Evolutionary conservation across 2,888 invertebrate species (phyloP).

Genomic region (Mystacides longicornis): DNA sequence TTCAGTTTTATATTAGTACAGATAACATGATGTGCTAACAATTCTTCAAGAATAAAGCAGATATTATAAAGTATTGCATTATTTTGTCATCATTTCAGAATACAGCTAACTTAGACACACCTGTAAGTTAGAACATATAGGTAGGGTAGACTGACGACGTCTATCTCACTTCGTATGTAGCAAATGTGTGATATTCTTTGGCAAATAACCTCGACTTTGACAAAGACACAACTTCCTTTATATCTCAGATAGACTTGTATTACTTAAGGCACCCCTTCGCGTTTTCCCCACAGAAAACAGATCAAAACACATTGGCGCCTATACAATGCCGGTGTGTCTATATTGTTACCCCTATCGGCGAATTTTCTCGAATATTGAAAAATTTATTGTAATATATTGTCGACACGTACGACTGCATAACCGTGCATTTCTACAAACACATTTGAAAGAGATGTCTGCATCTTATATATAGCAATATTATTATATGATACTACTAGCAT

Average conservation of each 20-base stretch:
- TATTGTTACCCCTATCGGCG: constrained; percentile 6
- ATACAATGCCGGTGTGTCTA: too few species aligned
- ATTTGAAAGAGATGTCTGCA: not conserved
- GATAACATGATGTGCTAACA: too few species aligned
- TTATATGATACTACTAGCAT: too few species aligned
- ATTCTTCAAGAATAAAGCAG: too few species aligned
- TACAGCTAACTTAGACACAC: too few species aligned
- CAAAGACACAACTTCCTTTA: constrained; percentile 15
- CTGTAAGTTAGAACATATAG: too few species aligned
- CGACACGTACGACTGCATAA: constrained; percentile 6
- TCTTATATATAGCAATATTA: too few species aligned
- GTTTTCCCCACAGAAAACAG: constrained; percentile 1
- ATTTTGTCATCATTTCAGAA: too few species aligned
- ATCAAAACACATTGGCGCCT: constrained; percentile 18
- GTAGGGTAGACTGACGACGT: not conserved
- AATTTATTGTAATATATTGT: constrained; percentile 10
- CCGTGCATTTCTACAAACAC: not conserved
- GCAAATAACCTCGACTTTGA: constrained; percentile 8
- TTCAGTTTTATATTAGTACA: too few species aligned
- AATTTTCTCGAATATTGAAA: constrained; percentile 13
- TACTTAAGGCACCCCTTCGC: not conserved
- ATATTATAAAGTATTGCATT: too few species aligned
- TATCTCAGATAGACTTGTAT: not conserved
- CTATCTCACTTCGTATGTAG: too few species aligned
- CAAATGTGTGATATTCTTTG: not conserved